Evolutionary conservation across 2,113 vertebrate species (phyloP).

Genomic region (Myxocyprinus asiaticus): DNA sequence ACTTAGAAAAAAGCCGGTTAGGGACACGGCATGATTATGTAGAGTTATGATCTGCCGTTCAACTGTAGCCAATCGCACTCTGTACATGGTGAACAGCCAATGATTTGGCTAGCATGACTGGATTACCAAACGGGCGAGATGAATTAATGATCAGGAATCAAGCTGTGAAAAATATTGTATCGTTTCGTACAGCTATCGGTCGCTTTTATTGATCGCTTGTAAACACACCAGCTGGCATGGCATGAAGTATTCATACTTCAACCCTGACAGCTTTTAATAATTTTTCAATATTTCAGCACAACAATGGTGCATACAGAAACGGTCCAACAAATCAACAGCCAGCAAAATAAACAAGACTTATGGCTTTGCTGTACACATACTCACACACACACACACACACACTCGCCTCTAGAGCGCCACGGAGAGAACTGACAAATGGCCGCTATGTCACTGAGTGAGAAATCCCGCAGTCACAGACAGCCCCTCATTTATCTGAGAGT

Average conservation of each 20-base stretch:
- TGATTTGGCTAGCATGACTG: slow-evolving; percentile 33
- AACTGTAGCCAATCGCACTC: slow-evolving; percentile 12
- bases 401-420: slow-evolving; percentile 13
- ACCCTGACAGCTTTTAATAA: slow-evolving; percentile 63
- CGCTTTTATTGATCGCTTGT: slow-evolving; percentile 63
- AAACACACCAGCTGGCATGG: slow-evolving; percentile 59
- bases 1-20: slow-evolving; percentile 24
- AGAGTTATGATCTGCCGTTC: slow-evolving; percentile 24
- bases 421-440: slow-evolving; percentile 54
- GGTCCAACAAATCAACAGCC: slow-evolving; percentile 57
- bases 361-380: slow-evolving; percentile 11
- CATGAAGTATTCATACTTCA: slow-evolving; percentile 67
- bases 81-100: slow-evolving; percentile 22
- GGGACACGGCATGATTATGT: slow-evolving; percentile 20
- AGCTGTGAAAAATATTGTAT: slow-evolving; percentile 54
- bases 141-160: slow-evolving; percentile 53
- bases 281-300: slow-evolving; percentile 65
- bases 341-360: slow-evolving; percentile 61
- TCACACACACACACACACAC: neutral
- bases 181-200: slow-evolving; percentile 41
- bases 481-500: slow-evolving; percentile 42
- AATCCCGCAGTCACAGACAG: slow-evolving; percentile 50
- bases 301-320: slow-evolving; percentile 56
- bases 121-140: slow-evolving; percentile 20
- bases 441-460: slow-evolving; percentile 45